Percentiles rank a stretch among this genome's conserved stretches.
These are phyloP conservation scores for Drosophila emarginata DNA, from an alignment of 2,888 invertebrate species.

Conservation along the genomic window DNA sequence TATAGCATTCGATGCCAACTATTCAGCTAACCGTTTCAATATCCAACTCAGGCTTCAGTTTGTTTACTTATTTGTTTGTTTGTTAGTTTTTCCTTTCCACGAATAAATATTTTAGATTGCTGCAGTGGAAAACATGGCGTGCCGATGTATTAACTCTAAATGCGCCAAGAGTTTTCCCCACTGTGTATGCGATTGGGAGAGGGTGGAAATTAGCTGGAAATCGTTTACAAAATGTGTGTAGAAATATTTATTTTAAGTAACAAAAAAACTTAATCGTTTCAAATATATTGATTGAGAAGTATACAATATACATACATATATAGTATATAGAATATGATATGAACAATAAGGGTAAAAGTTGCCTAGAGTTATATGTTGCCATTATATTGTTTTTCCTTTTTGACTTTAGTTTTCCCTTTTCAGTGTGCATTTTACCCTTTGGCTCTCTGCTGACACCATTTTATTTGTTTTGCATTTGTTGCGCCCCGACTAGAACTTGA, in stretches of 20 bases:
- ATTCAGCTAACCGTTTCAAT: slow-evolving; percentile 48
- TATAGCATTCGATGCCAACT: slow-evolving; percentile 63
- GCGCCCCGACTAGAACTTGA: not conserved
- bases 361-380: not conserved
- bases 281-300: not conserved
- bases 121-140: slow-evolving; percentile 9
- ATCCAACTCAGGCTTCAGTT: slow-evolving; percentile 21
- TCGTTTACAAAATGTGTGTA: not conserved
- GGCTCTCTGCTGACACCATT: slow-evolving; percentile 8
- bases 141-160: not conserved
- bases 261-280: not conserved
- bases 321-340: not conserved
- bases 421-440: not conserved
- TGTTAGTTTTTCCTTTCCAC: slow-evolving; percentile 52
- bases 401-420: not conserved
- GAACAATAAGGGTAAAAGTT: not conserved
- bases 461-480: slow-evolving; percentile 42
- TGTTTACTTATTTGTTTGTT: slow-evolving; percentile 38
- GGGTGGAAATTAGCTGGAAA: slow-evolving; percentile 2
- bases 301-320: not conserved
- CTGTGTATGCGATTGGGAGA: not conserved
- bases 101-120: slow-evolving; percentile 51
- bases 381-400: not conserved
- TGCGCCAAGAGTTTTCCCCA: not conserved
- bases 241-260: not conserved